Base-by-base conservation (phyloP, 2,797 vertebrate genomes). In the Fratercula arctica region DNA sequence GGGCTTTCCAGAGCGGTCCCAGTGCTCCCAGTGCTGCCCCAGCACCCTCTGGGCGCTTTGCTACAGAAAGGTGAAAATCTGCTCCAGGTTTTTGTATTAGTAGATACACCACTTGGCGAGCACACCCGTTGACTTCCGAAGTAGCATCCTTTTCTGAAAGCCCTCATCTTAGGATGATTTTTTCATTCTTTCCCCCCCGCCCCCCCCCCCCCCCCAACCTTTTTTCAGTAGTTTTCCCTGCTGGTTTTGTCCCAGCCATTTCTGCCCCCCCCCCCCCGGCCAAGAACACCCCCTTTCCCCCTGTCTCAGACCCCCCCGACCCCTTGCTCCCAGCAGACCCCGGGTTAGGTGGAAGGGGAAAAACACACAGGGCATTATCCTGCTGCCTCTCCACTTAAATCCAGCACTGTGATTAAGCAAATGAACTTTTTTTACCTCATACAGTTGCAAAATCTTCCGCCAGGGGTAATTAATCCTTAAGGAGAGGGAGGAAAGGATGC, bases 401-500 rank as follows among this genome's bases (percentile, higher is more conserved):
- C 23, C 45, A 23, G 37, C 66, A 19, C 24, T 8, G 1, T 8
- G 25, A 45, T 6, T 41, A 41, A 91, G 68, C 57, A 57, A 35
- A 87, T 4, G 11, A 79, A 80, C 72, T 8, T 41, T 63, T 45
- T 85, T 39, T n/a, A 16, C 29, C 21, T 64, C 4, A 1, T 51
- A 21, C 25, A 24, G 56, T 48, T 19, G 28, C 73, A 74, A 93
- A 67, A 85, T 74, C 90, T 94, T 93, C 93, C 39, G 46, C 37
- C n/a, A 20, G 64, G 79, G 35, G 29, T 84, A 91, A 83, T 85
- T 61, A 28, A 81, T 90, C 85, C 85, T 89, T 85, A 72, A 94
- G 95, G 87, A 92, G 87, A 64, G 11, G 57, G 90, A 83, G 51
- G 73, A 79, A 77, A 95, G 90, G 94, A 92, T 93, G 74, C 85